A percentile compares a stretch with the other conserved stretches of the same genome.
These are phyloP conservation scores for Pachypeltis micranthus DNA, from an alignment of 1,140 invertebrate genomes.

Conservation along the genomic window DNA sequence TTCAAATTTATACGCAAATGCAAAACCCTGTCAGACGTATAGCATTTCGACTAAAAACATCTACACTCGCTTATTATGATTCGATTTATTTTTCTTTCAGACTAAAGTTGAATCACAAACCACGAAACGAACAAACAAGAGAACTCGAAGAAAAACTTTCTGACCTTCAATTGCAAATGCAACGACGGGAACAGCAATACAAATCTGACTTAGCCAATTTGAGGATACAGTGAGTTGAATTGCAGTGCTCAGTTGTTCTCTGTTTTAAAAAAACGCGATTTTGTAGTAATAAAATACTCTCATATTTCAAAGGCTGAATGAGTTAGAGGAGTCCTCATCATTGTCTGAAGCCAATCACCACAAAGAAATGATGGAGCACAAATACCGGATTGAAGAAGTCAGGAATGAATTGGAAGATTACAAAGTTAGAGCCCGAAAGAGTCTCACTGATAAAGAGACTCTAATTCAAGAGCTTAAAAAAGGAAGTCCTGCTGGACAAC, in stretches of 20 bases:
- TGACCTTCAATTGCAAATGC: constrained; percentile 2
- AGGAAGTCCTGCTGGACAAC: constrained; percentile 32
- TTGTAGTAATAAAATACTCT: too few relatives aligned
- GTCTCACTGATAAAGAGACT: constrained; percentile 64
- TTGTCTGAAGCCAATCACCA: constrained; percentile 3
- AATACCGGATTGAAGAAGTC: constrained; percentile 41
- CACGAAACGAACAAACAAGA: background rate
- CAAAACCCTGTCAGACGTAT: too few relatives aligned
- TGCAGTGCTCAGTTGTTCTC: too few relatives aligned
- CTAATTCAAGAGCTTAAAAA: constrained; percentile 53
- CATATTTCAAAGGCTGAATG: too few relatives aligned
- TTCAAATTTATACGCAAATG: too few relatives aligned
- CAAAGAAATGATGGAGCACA: constrained; percentile 35
- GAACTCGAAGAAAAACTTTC: constrained; percentile 10
- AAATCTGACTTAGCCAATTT: constrained; percentile 9
- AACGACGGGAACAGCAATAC: constrained; percentile 1
- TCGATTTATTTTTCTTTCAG: too few relatives aligned
- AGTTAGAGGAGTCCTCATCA: background rate
- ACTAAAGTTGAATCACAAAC: background rate
- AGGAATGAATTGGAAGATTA: constrained; percentile 56
- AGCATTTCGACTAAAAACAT: too few relatives aligned
- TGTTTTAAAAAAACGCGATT: too few relatives aligned
- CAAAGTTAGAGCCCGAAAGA: constrained; percentile 55
- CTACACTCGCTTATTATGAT: too few relatives aligned
- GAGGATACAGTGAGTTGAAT: background rate